Conservation (phyloP, 2,113 vertebrate species). For the Macquaria australasica region DNA sequence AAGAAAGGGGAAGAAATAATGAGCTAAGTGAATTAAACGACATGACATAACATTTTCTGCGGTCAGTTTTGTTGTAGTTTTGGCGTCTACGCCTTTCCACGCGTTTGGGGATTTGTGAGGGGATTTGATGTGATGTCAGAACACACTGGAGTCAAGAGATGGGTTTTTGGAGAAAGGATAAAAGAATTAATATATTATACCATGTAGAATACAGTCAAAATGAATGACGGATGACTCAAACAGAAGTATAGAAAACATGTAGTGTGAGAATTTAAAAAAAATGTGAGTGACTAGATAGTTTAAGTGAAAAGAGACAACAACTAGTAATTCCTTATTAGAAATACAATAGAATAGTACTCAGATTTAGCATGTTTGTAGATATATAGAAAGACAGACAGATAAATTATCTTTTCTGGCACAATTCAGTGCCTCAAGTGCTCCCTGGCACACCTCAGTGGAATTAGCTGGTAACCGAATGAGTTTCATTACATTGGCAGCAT, state of each 20-base stretch:
- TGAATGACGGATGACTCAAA: conserved; percentile 31
- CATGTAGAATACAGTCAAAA: background rate
- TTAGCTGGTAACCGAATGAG: conserved; percentile 60
- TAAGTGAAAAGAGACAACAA: background rate
- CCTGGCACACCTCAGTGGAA: conserved; percentile 70
- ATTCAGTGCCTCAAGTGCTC: conserved; percentile 24
- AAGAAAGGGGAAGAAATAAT: conserved; percentile 41
- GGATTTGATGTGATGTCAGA: conserved; percentile 31
- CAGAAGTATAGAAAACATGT: conserved; percentile 10
- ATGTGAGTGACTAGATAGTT: background rate
- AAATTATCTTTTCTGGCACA: conserved; percentile 40
- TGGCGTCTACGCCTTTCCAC: conserved; percentile 14
- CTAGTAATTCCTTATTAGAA: background rate
- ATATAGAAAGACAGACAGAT: conserved; percentile 25
- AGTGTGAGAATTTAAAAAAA: background rate
- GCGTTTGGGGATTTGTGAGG: background rate
- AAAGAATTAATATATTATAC: background rate
- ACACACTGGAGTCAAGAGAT: conserved; percentile 3
- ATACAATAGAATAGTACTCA: background rate
- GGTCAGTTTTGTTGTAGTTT: conserved; percentile 45
- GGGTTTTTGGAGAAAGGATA: background rate
- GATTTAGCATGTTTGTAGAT: background rate
- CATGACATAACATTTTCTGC: conserved; percentile 58
- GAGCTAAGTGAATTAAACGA: conserved; percentile 55
- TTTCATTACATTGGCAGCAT: conserved; percentile 59